These are phyloP conservation scores for Pogonomyrmex barbatus DNA, from an alignment of 1,140 invertebrate species.

Conservation along the genomic window DNA sequence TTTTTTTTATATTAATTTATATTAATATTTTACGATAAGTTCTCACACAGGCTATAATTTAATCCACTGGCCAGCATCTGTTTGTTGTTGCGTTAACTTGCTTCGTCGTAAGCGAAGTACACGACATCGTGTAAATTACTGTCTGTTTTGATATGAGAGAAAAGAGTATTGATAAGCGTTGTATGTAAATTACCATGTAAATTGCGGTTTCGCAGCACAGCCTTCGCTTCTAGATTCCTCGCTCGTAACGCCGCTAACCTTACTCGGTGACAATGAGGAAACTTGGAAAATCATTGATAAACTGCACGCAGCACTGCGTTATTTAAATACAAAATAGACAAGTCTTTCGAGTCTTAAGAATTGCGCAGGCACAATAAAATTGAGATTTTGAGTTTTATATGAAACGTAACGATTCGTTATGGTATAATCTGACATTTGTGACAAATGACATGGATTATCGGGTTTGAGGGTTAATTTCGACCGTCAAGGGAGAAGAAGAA, in stretches of 20 bases:
- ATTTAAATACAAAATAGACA: not conserved
- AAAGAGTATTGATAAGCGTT: not conserved
- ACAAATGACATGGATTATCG: not conserved
- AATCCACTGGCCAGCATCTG: not conserved
- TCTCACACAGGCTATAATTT: not conserved
- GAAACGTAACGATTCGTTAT: not conserved
- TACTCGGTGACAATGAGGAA: not conserved
- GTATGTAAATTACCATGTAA: conserved; percentile 10
- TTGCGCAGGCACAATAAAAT: not conserved
- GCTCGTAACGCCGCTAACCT: conserved; percentile 8
- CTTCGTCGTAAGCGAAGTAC: not conserved
- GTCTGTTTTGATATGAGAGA: not conserved
- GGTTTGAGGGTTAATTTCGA: not conserved
- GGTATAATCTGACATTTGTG: conserved; percentile 5
- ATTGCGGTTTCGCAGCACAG: not conserved
- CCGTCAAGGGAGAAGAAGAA: not conserved
- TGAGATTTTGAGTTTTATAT: not conserved
- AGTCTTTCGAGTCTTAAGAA: not conserved
- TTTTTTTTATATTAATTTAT: too few species aligned
- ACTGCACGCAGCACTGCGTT: not conserved
- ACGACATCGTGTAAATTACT: not conserved
- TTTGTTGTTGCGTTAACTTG: not conserved
- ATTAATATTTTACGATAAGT: not conserved
- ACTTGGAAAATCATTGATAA: not conserved
- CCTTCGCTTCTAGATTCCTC: not conserved